Evolutionary conservation across 2,797 vertebrate species (phyloP), one percentile per base, ranked within the genome.

Genomic region (Balearica regulorum): DNA sequence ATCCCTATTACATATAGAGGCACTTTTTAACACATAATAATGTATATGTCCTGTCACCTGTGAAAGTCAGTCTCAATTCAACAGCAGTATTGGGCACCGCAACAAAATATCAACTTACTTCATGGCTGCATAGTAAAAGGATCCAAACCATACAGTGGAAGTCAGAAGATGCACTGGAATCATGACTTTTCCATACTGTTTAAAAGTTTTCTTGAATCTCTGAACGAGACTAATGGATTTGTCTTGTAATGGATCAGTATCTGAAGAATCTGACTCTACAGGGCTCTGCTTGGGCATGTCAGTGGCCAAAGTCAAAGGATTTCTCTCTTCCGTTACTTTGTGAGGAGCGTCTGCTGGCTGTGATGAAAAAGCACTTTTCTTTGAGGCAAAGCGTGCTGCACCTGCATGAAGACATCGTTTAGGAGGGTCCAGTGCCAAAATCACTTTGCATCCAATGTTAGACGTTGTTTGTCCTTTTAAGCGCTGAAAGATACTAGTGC

Each of bases 151-250:
- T 64, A 99, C 37, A 16, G 98, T 98, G 89, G 99, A 99, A 14
- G 99, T 99, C 93, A 99, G 21, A 60, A 99, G 97, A 94, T 99
- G 99, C 25, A 99, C 98, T 9, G 99, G 99, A 95, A 99, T 99
- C 98, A 99, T 96, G 93, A 99, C 99, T 98, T 99, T 99, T 81
- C 99, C 99, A 49, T 99, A 99, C 86, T 99, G 99, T 96, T 99
- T 99, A 95, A 99, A 99, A 60, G 99, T 99, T 91, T 89, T 99
- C 98, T 99, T 99, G 97, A 99, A 99, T 95, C 99, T 98, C 95
- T 99, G 99, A 92, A 98, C 97, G 2, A 99, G 98, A 70, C 99
- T 98, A 43, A 98, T 99, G 83, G 99, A 99, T 89, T 98, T 99
- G 95, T 99, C 99, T 97, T 99, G 99, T 93, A 99, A 98, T 7